phyloP scores from a whole-genome alignment of 2,113 vertebrate species.

The Perca schrenkii region DNA sequence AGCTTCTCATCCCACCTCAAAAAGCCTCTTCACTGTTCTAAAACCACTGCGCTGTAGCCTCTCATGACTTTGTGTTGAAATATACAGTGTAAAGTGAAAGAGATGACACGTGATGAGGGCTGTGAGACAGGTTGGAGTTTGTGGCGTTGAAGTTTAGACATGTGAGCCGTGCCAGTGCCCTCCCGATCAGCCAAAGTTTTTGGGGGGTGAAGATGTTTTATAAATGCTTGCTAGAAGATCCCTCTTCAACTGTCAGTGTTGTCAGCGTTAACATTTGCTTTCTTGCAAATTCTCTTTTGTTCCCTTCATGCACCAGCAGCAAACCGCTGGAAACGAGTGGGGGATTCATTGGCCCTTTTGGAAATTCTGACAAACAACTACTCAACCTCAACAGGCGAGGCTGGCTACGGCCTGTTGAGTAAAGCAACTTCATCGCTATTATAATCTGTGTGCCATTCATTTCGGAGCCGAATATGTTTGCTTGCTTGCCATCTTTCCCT shows the following conservation, averaged over 20 bases:
- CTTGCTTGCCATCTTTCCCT: conserved; percentile 52
- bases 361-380: conserved; percentile 74
- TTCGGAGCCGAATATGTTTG: conserved; percentile 63
- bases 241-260: conserved; percentile 59
- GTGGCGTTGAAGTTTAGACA: conserved; percentile 39
- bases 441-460: conserved; percentile 70
- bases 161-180: conserved; percentile 7
- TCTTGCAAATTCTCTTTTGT: conserved; percentile 60
- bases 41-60: conserved; percentile 26
- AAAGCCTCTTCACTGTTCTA: conserved; percentile 36
- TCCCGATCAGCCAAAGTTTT: conserved; percentile 47
- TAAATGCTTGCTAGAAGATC: conserved; percentile 53
- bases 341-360: conserved; percentile 67
- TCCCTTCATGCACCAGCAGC: conserved; percentile 59
- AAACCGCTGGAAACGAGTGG: conserved; percentile 62
- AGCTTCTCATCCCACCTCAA: conserved; percentile 7
- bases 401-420: conserved; percentile 67
- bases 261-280: conserved; percentile 62
- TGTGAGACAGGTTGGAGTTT: conserved; percentile 40
- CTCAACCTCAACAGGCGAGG: conserved; percentile 66
- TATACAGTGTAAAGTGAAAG: conserved; percentile 26
- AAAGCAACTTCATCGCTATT: conserved; percentile 67
- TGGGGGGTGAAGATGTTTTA: conserved; percentile 55
- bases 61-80: conserved; percentile 32
- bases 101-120: conserved; percentile 35